Percentiles rank a stretch among this genome's conserved stretches.
phyloP scores from a whole-genome alignment of 2,888 invertebrate genomes.

The Opisthograptis luteolata region DNA sequence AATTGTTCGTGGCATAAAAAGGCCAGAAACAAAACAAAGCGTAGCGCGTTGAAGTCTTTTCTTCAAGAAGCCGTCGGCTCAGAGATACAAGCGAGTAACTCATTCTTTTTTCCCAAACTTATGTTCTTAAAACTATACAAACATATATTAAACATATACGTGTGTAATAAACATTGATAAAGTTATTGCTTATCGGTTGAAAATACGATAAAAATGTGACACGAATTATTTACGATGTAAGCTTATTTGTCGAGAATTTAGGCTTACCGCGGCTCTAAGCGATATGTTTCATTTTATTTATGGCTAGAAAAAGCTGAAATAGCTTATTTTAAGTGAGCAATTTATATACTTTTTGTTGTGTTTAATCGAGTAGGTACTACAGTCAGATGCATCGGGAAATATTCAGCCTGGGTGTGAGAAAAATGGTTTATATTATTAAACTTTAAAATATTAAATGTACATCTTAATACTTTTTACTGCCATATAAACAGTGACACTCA shows the following conservation, averaged over 20 bases:
- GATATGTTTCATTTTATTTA: conserved; percentile 17
- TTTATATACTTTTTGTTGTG: conserved; percentile 16
- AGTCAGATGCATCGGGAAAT: background rate
- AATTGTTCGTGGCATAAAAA: conserved; percentile 5
- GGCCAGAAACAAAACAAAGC: background rate
- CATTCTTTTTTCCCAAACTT: background rate
- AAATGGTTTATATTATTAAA: no score
- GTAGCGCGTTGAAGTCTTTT: conserved; percentile 49
- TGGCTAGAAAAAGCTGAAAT: conserved; percentile 15
- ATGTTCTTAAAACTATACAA: conserved; percentile 4
- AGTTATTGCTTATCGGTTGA: conserved; percentile 37
- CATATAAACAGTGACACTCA: no score
- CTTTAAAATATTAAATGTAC: no score
- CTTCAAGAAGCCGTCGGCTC: conserved; percentile 15
- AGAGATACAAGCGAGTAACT: background rate
- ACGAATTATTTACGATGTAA: conserved; percentile 17
- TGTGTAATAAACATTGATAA: conserved; percentile 41
- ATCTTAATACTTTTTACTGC: no score
- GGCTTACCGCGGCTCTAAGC: conserved; percentile 11
- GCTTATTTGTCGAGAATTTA: conserved; percentile 23
- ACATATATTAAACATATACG: conserved; percentile 36
- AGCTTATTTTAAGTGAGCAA: conserved; percentile 20
- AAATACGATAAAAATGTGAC: conserved; percentile 30
- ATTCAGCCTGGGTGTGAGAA: background rate
- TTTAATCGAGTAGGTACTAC: background rate